phyloP scores from a whole-genome alignment of 2,113 vertebrate genomes.

The Paramisgurnus dabryanus region DNA sequence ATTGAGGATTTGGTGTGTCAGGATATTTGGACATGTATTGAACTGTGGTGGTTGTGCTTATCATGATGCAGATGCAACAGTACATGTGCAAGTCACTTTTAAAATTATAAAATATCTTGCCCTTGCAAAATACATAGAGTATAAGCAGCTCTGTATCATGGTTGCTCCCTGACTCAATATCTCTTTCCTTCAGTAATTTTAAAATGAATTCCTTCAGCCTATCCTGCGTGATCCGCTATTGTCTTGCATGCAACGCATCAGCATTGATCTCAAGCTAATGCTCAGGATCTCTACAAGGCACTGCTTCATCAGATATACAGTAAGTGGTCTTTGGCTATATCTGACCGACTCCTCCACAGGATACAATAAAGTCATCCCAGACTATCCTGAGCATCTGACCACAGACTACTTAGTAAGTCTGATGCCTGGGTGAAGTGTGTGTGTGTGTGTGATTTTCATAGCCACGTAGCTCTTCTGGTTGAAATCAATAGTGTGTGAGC shows the following conservation, averaged over 20 bases:
- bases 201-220: neutral
- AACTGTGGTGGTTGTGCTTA: no score
- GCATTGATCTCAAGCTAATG: neutral
- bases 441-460: constrained; percentile 13
- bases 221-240: neutral
- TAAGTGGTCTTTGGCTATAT: neutral
- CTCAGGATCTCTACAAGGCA: neutral
- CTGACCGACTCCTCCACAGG: neutral
- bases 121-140: no score
- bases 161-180: neutral
- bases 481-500: neutral
- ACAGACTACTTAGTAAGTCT: neutral
- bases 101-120: no score
- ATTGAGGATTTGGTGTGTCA: neutral
- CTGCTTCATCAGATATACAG: constrained; percentile 5
- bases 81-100: no score
- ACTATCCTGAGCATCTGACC: constrained; percentile 4
- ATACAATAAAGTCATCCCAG: constrained; percentile 21
- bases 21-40: no score
- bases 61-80: no score
- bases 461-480: neutral
- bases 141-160: neutral
- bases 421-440: constrained; percentile 6
- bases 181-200: constrained; percentile 5
- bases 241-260: neutral